phyloP scores from a whole-genome alignment of 2,113 vertebrate genomes.

The Prunella fulvescens region DNA sequence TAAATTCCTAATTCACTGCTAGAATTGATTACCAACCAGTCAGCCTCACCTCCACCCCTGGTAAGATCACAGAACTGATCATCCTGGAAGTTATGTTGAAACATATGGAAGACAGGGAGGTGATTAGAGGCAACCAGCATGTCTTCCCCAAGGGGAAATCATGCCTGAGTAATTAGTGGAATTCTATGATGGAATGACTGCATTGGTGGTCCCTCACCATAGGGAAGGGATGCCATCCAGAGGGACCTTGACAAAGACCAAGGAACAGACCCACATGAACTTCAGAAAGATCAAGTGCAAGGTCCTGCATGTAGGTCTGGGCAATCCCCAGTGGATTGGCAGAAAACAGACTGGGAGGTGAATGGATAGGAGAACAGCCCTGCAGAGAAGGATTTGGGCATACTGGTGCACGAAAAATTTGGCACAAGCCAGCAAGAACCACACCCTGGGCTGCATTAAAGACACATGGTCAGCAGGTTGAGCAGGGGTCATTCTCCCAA shows the following conservation, averaged over 20 bases:
- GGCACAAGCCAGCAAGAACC: not conserved
- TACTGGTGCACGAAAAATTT: rapidly evolving
- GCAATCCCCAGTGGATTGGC: not conserved
- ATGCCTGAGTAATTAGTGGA: not conserved
- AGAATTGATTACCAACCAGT: not conserved
- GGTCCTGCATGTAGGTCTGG: not conserved
- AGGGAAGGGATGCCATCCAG: not conserved
- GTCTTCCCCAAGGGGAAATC: not conserved
- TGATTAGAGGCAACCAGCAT: not conserved
- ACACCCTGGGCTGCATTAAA: not conserved
- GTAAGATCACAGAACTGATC: not conserved
- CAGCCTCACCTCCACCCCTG: not conserved
- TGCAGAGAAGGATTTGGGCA: not conserved
- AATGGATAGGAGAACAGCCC: not conserved
- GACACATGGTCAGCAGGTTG: not conserved
- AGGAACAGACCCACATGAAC: not conserved
- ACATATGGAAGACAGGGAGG: not conserved
- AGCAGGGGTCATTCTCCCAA: not conserved
- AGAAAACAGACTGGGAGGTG: no score
- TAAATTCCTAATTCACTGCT: not conserved
- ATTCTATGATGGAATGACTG: not conserved
- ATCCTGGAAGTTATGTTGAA: not conserved
- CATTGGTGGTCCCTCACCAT: no score
- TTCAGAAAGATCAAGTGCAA: not conserved
- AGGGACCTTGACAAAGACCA: not conserved